Evolutionary conservation across 2,888 invertebrate species (phyloP), one percentile per base, ranked within the genome.

Genomic region (Polylopha cassiicola): DNA sequence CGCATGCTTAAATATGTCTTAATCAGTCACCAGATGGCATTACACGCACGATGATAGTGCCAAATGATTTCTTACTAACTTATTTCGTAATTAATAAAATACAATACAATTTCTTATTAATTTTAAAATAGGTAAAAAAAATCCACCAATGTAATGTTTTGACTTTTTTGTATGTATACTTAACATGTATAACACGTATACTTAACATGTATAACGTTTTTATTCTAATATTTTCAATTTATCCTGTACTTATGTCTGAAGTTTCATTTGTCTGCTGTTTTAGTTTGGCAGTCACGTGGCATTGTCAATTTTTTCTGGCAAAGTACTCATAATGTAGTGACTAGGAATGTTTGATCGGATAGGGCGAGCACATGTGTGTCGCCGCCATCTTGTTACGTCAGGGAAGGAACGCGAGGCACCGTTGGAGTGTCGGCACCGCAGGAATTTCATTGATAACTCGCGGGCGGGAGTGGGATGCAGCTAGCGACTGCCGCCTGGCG

Each of bases 401-500:
- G 65, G 62, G 54, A 65, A 71, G 72, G 68, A 76, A 69, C 77
- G 73, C 69, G 72, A 73, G 72, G 73, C 73, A 73, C 74, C 74
- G 77, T 70, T 71, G 61, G 58, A 60, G 58, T 51, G 59, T 50
- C 62, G 63, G 56, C 60, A 58, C 61, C 65, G 65, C 65, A 73
- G 73, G 76, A 73, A 79, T 81, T 78, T 76, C 80, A 82, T 81
- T 82, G 82, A 82, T 81, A 81, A 81, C 61, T 75, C 60, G 70
- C 58, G 65, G 61, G 68, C 69, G 73, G 58, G 75, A 76, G 74
- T 65, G 71, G 76, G 78, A 78, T 72, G 69, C 68, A 70, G 60
- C 70, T 74, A 74, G 58, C 47, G 23, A 37, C 26, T 29, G 27
- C 29, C 37, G 29, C 26, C 24, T 34, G 38, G 46, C 48, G 48